A percentile compares a stretch with the other conserved stretches of the same genome.
Conservation (phyloP, 2,888 invertebrate genomes). For the Drosophila ustulata region DNA sequence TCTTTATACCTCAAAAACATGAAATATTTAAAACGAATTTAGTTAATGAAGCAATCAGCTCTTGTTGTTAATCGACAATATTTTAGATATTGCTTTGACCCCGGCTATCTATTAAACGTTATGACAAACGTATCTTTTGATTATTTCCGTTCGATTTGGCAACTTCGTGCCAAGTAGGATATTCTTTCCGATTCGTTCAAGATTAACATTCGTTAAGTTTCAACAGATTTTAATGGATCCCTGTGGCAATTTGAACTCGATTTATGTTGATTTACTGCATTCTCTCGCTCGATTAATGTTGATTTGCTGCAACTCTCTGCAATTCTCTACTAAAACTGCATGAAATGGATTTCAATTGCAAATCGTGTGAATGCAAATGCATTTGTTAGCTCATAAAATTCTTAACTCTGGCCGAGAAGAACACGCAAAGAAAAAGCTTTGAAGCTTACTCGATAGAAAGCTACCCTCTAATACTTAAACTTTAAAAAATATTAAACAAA, state of each 20-base stretch:
- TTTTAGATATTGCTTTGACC: background rate
- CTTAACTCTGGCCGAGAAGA: conserved; percentile 2
- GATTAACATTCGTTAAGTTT: background rate
- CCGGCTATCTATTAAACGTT: background rate
- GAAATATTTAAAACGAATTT: background rate
- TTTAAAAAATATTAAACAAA: background rate
- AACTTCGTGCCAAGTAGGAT: background rate
- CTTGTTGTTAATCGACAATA: background rate
- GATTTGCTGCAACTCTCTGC: conserved; percentile 7
- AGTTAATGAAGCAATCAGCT: background rate
- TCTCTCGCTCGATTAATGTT: conserved; percentile 6
- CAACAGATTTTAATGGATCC: background rate
- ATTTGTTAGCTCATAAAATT: conserved; percentile 23
- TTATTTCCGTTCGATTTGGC: background rate
- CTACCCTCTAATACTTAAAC: background rate
- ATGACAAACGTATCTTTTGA: background rate
- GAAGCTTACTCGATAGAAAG: background rate
- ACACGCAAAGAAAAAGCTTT: background rate
- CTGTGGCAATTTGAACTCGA: background rate
- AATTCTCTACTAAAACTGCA: conserved; percentile 5
- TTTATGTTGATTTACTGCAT: conserved; percentile 9
- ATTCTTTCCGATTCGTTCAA: background rate
- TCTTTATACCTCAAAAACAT: background rate
- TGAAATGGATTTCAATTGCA: background rate
- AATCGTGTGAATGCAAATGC: conserved; percentile 8